Conservation (phyloP, 2,797 vertebrate genomes). For the Spinibarbus caldwelli region DNA sequence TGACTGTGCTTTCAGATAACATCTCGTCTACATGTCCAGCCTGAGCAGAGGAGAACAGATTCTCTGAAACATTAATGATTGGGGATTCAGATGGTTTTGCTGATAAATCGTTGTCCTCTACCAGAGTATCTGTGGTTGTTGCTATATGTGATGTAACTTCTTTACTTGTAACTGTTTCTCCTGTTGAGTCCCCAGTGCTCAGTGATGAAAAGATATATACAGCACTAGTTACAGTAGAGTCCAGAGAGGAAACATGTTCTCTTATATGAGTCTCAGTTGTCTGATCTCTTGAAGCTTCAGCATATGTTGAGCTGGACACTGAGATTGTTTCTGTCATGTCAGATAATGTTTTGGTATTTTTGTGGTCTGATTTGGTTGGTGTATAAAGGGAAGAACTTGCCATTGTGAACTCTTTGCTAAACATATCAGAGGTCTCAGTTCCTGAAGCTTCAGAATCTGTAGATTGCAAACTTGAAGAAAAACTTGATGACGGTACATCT, state of each 20-base stretch:
- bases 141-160: neutral
- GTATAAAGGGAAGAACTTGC: neutral
- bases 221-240: neutral
- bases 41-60: slow-evolving; percentile 10
- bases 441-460: slow-evolving; percentile 38
- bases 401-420: neutral
- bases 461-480: neutral
- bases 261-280: neutral
- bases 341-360: neutral
- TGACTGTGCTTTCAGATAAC: slow-evolving; percentile 9
- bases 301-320: neutral
- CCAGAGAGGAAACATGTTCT: neutral
- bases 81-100: slow-evolving; percentile 14
- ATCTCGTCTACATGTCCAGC: neutral
- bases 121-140: neutral
- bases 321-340: neutral
- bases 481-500: neutral
- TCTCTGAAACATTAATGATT: slow-evolving; percentile 27
- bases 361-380: neutral
- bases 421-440: slow-evolving; percentile 16
- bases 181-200: neutral
- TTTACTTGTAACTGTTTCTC: neutral
- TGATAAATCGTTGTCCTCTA: neutral
- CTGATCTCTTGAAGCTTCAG: neutral
- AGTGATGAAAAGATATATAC: neutral